phyloP scores from a whole-genome alignment of 2,797 vertebrate species.

The Helicolenus hilgendorfi region DNA sequence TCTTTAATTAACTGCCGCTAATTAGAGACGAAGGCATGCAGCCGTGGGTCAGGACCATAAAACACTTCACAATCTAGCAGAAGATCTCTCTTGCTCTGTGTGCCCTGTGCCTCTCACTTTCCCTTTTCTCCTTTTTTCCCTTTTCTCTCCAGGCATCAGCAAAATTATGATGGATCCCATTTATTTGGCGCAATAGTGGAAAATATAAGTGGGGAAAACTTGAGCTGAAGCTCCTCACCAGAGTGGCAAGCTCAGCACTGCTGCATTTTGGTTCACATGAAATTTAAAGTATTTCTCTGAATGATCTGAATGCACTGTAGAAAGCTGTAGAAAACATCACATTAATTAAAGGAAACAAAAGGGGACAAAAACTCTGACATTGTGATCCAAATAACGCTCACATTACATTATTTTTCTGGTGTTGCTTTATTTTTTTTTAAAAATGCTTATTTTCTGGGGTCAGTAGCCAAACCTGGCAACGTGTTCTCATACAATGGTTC shows the following conservation, averaged over 20 bases:
- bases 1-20: constrained; percentile 77
- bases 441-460: too few relatives aligned
- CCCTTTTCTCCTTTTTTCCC: neutral
- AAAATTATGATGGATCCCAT: constrained; percentile 40
- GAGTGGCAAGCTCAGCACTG: constrained; percentile 47
- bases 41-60: constrained; percentile 56
- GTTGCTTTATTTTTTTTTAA: too few relatives aligned
- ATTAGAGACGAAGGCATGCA: constrained; percentile 68
- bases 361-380: neutral
- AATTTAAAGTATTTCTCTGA: constrained; percentile 11
- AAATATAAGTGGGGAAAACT: constrained; percentile 52
- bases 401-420: neutral
- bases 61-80: constrained; percentile 30
- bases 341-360: neutral
- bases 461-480: too few relatives aligned
- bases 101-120: neutral
- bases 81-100: neutral
- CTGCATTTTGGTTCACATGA: constrained; percentile 7
- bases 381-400: neutral
- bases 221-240: constrained; percentile 22
- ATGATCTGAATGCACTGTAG: neutral
- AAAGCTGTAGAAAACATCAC: neutral
- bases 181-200: constrained; percentile 50
- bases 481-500: too few relatives aligned
- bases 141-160: constrained; percentile 35